These are phyloP conservation scores for Crossaster papposus DNA, from an alignment of 53 echinoderm and acorn worm species.

Conservation along the genomic window DNA sequence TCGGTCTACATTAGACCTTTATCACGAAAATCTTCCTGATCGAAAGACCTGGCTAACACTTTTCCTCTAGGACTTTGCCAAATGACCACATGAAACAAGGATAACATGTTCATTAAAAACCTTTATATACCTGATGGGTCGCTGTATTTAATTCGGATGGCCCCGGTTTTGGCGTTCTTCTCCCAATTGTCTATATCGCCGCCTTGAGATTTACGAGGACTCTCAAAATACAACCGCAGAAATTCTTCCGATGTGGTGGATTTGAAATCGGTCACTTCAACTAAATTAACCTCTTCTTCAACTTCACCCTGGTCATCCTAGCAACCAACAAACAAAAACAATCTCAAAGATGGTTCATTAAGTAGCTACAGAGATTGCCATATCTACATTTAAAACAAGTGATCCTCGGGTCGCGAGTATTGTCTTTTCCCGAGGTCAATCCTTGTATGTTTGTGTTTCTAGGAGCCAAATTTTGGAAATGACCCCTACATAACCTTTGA, in stretches of 20 bases:
- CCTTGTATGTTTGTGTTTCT: no score
- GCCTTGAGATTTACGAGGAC: slow-evolving; percentile 46
- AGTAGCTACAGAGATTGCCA: not conserved
- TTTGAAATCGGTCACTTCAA: slow-evolving; percentile 48
- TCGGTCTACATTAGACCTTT: not conserved
- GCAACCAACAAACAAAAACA: not conserved
- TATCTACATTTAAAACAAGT: no score
- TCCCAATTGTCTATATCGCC: slow-evolving; percentile 8
- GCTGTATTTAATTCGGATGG: slow-evolving; percentile 35
- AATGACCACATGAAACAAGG: not conserved
- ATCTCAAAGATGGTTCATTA: not conserved
- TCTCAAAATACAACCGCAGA: slow-evolving; percentile 63
- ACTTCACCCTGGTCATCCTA: not conserved
- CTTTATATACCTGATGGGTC: slow-evolving; percentile 14
- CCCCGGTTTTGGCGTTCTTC: slow-evolving; percentile 7
- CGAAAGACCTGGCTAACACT: no score
- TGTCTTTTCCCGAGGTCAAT: no score
- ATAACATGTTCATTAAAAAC: not conserved
- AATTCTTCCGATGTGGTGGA: slow-evolving; percentile 15
- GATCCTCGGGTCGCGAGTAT: no score
- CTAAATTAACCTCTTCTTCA: slow-evolving; percentile 6
- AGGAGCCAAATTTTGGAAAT: no score
- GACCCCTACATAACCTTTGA: no score
- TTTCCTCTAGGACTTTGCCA: no score
- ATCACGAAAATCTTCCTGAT: not conserved